Percentiles rank a stretch among this genome's conserved stretches.
Conservation (phyloP, 1,140 invertebrate genomes). For the Colletes latitarsis region DNA sequence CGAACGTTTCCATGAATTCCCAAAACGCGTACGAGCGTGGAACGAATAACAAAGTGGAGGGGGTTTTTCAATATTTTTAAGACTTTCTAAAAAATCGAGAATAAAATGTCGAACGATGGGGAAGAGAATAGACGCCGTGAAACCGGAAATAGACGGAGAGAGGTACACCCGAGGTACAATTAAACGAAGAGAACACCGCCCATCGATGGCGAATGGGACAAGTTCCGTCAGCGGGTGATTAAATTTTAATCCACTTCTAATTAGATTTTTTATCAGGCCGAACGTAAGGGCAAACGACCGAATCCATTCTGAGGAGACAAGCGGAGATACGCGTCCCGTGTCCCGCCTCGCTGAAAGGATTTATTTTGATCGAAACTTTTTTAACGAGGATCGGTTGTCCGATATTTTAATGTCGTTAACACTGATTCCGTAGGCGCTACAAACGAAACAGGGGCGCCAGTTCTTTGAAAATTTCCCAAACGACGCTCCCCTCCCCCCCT, state of each 20-base stretch:
- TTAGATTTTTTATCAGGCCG: conserved; percentile 73
- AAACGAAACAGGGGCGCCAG: background rate
- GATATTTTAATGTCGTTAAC: conserved; percentile 73
- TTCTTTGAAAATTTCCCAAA: conserved; percentile 4
- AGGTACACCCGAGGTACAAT: conserved; percentile 61
- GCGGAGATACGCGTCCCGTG: conserved; percentile 15
- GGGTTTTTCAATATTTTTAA: too few relatives aligned
- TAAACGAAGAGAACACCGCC: conserved; percentile 72
- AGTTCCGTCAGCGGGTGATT: conserved; percentile 74
- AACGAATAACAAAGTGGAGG: too few relatives aligned
- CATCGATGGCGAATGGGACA: conserved; percentile 68
- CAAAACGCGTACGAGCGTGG: background rate
- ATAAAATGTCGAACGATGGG: background rate
- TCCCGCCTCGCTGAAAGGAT: conserved; percentile 65
- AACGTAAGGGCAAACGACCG: conserved; percentile 54
- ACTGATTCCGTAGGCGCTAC: conserved; percentile 11
- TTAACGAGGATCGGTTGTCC: conserved; percentile 73
- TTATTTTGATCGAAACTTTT: conserved; percentile 76
- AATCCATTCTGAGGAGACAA: conserved; percentile 34
- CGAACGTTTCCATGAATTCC: conserved; percentile 39
- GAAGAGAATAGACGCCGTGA: conserved; percentile 24
- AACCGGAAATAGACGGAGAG: conserved; percentile 34
- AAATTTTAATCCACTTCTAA: conserved; percentile 78
- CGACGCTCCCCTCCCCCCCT: background rate
- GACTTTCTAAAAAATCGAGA: too few relatives aligned